Conservation (phyloP, 2,888 invertebrate species). For the Epistrophella euchroma region DNA sequence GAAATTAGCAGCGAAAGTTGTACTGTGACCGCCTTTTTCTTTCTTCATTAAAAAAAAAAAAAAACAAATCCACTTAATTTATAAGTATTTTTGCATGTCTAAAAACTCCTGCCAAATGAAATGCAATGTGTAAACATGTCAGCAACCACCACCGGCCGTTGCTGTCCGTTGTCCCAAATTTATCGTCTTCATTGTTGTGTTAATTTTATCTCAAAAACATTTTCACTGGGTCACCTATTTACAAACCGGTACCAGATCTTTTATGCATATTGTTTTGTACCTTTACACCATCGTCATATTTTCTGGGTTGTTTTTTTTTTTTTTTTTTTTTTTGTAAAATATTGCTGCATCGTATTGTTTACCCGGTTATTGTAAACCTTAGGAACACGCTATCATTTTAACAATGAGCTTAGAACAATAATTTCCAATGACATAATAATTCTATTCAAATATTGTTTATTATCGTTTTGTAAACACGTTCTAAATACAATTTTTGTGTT, state of each 20-base stretch:
- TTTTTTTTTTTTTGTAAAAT: background rate
- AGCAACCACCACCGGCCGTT: background rate
- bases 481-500: slow-evolving; percentile 54
- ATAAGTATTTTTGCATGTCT: background rate
- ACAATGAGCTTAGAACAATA: slow-evolving; percentile 19
- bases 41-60: background rate
- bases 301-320: background rate
- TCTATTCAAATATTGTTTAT: slow-evolving; percentile 31
- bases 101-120: background rate
- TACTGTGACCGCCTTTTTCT: background rate
- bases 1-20: slow-evolving; percentile 19
- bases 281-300: background rate
- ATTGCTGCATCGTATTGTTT: slow-evolving; percentile 16
- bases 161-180: background rate
- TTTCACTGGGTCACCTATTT: slow-evolving; percentile 53
- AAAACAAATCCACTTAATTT: background rate
- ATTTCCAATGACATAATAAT: slow-evolving; percentile 15
- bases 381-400: slow-evolving; percentile 7
- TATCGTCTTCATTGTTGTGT: slow-evolving; percentile 41
- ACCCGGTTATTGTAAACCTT: background rate
- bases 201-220: slow-evolving; percentile 35
- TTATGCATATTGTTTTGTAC: slow-evolving; percentile 9
- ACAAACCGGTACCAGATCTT: slow-evolving; percentile 38
- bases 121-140: background rate
- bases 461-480: slow-evolving; percentile 21